A percentile compares a stretch with the other conserved stretches of the same genome.
Conservation (phyloP, 2,113 vertebrate species). For the Spermophilus dauricus region DNA sequence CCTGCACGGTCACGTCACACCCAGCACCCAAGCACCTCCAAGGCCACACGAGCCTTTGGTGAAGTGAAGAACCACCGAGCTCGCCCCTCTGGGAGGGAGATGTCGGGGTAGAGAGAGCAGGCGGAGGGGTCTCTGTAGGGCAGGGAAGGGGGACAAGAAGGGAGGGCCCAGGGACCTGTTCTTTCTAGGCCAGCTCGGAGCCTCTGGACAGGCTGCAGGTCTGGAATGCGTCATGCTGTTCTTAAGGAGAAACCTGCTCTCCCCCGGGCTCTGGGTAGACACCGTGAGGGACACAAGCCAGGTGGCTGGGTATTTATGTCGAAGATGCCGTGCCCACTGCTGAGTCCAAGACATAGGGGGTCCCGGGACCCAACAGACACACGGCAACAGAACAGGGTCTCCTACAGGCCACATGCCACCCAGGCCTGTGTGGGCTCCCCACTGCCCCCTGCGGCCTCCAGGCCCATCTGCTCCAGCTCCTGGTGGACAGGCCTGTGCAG, state of each 20-base stretch:
- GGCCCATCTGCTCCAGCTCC: no score
- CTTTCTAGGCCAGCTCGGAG: no score
- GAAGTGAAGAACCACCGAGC: not conserved
- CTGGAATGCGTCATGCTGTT: not conserved
- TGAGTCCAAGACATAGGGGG: not conserved
- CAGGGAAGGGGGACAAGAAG: not conserved
- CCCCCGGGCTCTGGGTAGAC: not conserved
- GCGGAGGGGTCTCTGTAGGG: no score
- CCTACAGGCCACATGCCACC: not conserved
- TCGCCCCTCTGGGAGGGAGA: not conserved
- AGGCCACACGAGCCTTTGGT: not conserved
- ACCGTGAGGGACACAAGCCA: not conserved
- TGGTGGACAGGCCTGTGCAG: no score
- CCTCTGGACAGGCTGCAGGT: not conserved
- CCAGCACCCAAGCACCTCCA: not conserved
- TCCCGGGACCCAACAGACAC: not conserved
- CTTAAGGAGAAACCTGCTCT: not conserved
- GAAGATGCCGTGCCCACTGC: accelerated
- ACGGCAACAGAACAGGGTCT: not conserved
- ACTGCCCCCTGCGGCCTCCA: no score
- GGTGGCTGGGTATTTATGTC: accelerated
- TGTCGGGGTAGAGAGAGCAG: not conserved
- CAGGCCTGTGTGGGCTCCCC: no score
- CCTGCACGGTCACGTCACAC: no score
- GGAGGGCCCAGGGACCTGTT: no score